Percentiles rank a stretch among this genome's conserved stretches.
Evolutionary conservation across 2,797 vertebrate species (phyloP).

Genomic region (Peromyscus attwateri): DNA sequence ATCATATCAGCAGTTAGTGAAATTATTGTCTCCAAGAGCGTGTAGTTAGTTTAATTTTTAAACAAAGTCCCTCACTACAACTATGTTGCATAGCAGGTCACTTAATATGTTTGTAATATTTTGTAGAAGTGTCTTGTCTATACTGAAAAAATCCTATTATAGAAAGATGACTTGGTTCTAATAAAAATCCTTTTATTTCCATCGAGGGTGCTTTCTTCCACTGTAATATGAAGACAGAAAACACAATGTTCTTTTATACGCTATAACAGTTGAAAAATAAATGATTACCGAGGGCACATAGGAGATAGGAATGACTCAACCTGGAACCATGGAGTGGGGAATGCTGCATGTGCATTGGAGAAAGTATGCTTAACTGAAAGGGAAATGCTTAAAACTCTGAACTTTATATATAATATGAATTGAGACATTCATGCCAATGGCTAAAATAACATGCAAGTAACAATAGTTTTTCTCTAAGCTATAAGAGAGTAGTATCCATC

Average conservation of each 20-base stretch:
- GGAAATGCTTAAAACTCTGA: not conserved
- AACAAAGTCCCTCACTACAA: not conserved
- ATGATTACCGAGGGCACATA: not conserved
- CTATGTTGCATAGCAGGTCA: not conserved
- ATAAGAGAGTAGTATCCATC: not conserved
- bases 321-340: not conserved
- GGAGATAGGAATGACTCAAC: not conserved
- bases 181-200: constrained; percentile 26
- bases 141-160: not conserved
- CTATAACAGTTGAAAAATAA: constrained; percentile 25
- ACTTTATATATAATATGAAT: not conserved
- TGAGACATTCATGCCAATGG: not conserved
- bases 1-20: not conserved
- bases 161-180: constrained; percentile 22
- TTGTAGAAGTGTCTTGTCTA: not conserved
- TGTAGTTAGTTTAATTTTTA: not conserved
- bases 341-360: not conserved
- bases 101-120: not conserved
- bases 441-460: constrained; percentile 19
- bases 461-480: constrained; percentile 6
- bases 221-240: not conserved
- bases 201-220: not conserved
- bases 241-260: not conserved
- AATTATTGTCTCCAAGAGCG: not conserved
- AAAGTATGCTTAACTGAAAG: not conserved